phyloP scores from a whole-genome alignment of 53 echinoderm and acorn worm genomes.

The Stichopus horrens region DNA sequence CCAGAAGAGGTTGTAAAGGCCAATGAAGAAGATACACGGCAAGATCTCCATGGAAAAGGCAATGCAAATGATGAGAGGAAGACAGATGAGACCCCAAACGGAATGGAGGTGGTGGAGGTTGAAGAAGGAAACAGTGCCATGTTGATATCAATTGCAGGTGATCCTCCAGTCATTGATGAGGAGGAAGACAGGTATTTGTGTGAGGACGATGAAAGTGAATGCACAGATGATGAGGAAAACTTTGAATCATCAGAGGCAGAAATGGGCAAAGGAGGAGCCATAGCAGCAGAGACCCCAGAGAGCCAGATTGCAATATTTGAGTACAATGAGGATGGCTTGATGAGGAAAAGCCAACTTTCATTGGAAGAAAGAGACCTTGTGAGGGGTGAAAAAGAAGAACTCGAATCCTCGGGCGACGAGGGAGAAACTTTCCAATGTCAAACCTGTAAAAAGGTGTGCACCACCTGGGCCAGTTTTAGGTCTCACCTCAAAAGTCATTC shows the following conservation, averaged over 20 bases:
- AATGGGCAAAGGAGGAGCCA: not conserved
- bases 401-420: not conserved
- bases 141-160: not conserved
- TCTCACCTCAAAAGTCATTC: conserved; percentile 40
- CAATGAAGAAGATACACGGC: not conserved
- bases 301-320: conserved; percentile 41
- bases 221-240: conserved; percentile 35
- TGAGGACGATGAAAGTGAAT: conserved; percentile 14
- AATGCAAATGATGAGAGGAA: not conserved
- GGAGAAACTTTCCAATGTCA: conserved; percentile 24
- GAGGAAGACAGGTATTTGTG: conserved; percentile 19
- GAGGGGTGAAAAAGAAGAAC: not conserved
- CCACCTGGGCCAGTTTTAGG: conserved; percentile 38
- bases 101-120: not conserved
- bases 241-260: not conserved
- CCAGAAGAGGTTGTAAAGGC: not conserved
- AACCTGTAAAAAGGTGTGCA: conserved; percentile 17
- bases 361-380: conserved; percentile 20
- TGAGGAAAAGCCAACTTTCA: conserved; percentile 7
- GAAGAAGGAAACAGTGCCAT: not conserved
- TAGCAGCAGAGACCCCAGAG: not conserved
- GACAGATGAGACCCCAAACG: not conserved
- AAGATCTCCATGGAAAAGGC: not conserved
- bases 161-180: not conserved
- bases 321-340: conserved; percentile 22